Conservation (phyloP, 2,797 vertebrate species). For the Pipistrellus pygmaeus region DNA sequence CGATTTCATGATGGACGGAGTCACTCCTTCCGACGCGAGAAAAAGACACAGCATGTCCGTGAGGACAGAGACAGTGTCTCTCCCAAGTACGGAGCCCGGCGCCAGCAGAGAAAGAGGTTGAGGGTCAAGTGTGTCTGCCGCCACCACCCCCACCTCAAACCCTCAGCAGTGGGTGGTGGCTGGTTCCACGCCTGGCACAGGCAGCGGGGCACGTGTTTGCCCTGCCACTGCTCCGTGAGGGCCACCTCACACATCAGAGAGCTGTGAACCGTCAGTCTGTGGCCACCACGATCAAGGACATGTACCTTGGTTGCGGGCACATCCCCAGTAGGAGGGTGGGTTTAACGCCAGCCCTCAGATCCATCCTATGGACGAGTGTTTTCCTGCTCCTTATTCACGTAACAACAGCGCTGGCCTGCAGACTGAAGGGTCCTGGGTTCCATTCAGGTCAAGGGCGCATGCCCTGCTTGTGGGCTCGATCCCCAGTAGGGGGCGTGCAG, state of each 20-base stretch:
- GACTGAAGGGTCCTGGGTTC: too few relatives aligned
- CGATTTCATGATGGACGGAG: background rate
- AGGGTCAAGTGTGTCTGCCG: background rate
- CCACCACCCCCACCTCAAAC: background rate
- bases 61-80: background rate
- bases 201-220: background rate
- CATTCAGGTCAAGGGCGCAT: too few relatives aligned
- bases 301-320: too few relatives aligned
- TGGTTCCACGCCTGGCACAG: background rate
- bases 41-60: too few relatives aligned
- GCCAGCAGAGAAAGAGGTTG: background rate
- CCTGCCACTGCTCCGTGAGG: accelerated
- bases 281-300: too few relatives aligned
- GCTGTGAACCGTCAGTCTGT: background rate
- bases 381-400: background rate
- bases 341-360: too few relatives aligned
- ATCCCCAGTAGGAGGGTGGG: too few relatives aligned
- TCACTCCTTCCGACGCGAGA: background rate
- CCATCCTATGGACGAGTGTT: too few relatives aligned
- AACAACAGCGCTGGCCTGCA: accelerated
- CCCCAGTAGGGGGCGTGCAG: too few relatives aligned
- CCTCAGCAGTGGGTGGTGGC: accelerated
- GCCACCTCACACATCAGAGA: background rate
- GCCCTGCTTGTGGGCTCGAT: too few relatives aligned
- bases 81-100: background rate